phyloP scores from a whole-genome alignment of 2,888 invertebrate species.

The Lasius fuliginosus region DNA sequence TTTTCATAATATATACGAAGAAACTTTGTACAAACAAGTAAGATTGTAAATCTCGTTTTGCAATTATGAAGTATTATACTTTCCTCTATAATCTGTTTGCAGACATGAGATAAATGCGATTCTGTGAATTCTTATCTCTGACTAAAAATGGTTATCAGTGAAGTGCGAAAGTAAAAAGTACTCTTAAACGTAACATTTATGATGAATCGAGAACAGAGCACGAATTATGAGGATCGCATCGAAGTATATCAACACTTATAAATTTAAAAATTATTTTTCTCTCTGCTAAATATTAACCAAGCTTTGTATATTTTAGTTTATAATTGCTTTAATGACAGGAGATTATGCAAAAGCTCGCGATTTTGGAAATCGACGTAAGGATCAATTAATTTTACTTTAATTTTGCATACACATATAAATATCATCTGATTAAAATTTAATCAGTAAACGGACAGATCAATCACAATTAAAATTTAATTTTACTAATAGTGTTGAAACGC shows the following conservation, averaged over 20 bases:
- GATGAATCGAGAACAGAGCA: slow-evolving; percentile 53
- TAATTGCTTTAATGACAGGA: slow-evolving; percentile 65
- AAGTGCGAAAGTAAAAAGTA: slow-evolving; percentile 15
- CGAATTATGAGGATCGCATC: slow-evolving; percentile 46
- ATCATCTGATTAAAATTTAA: background rate
- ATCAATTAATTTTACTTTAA: background rate
- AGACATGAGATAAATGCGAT: slow-evolving; percentile 4
- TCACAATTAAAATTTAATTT: background rate
- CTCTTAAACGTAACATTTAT: background rate
- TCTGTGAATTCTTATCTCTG: slow-evolving; percentile 34
- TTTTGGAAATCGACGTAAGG: slow-evolving; percentile 50
- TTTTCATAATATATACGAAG: background rate
- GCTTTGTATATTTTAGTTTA: slow-evolving; percentile 56
- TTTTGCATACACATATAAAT: slow-evolving; percentile 35
- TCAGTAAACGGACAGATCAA: background rate
- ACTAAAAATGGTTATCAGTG: slow-evolving; percentile 31
- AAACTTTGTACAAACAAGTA: background rate
- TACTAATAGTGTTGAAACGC: background rate
- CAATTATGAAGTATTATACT: background rate
- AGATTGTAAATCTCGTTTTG: background rate
- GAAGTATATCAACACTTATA: slow-evolving; percentile 57
- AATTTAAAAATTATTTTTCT: background rate
- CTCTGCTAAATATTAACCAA: background rate
- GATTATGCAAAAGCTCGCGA: slow-evolving; percentile 60
- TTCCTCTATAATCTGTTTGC: background rate